Conservation (phyloP, 2,797 vertebrate species). For the Hozukius guyotensis region DNA sequence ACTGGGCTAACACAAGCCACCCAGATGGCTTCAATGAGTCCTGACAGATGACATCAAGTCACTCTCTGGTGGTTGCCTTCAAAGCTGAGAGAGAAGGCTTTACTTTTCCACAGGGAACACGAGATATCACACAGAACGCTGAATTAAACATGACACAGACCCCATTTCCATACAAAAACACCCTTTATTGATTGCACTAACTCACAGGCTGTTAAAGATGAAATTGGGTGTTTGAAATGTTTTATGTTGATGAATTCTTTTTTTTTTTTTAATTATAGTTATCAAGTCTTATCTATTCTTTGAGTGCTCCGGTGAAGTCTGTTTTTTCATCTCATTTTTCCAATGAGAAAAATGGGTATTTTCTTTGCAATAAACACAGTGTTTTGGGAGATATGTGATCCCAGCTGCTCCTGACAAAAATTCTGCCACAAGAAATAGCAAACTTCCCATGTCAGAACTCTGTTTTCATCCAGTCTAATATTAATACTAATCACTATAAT, state of each 20-base stretch:
- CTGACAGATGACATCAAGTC: slow-evolving; percentile 18
- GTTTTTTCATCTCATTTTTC: not conserved
- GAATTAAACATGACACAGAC: slow-evolving; percentile 18
- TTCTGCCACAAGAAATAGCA: not conserved
- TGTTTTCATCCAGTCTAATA: not conserved
- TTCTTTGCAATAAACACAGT: not conserved
- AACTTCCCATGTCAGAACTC: not conserved
- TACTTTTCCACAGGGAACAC: not conserved
- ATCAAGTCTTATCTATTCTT: not conserved
- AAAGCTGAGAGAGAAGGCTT: slow-evolving; percentile 6
- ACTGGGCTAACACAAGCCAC: slow-evolving; percentile 3
- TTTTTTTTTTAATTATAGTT: not conserved
- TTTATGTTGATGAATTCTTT: not conserved
- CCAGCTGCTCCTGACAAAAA: not conserved
- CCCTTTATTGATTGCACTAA: not conserved
- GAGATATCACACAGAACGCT: slow-evolving; percentile 1
- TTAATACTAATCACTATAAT: too few species aligned
- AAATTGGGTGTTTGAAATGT: not conserved
- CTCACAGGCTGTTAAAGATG: not conserved
- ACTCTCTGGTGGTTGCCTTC: slow-evolving; percentile 5
- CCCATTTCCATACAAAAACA: slow-evolving; percentile 1
- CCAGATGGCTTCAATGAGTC: slow-evolving; percentile 16
- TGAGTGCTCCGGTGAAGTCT: not conserved
- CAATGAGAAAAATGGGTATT: not conserved
- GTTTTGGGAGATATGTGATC: not conserved